Base-by-base conservation (phyloP, 2,113 vertebrate genomes). In the Oncorhynchus keta region DNA sequence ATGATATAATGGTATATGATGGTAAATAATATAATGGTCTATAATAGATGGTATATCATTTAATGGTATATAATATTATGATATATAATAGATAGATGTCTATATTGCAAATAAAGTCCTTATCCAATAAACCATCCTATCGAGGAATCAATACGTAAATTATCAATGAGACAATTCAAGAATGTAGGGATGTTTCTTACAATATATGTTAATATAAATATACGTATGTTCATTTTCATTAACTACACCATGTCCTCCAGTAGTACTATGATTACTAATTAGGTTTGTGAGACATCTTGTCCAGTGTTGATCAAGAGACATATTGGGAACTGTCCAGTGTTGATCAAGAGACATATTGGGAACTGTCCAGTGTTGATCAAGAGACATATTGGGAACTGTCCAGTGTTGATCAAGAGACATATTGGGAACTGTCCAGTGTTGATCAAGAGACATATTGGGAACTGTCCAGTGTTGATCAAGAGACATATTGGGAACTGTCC, bases 321-420 rank as follows among this genome's bases (percentile, higher is more conserved):
- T 30, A 3, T 30, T 30, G 28, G 30, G 30, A 1, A 4, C 30
- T 30, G 30, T 30, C 30, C 30, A 1, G 30, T 30, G 49, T 39
- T 39, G 70, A 14, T 73, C 28, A 59, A 78, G 70, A 61, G 79
- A 76, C 30, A 30, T 30, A 3, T 30, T 30, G 30, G 30, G 28
- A 4, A 30, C 30, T 30, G 30, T 35, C 5, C 32, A 6, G 32
- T 39, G 35, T 26, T 16, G 14, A 14, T 30, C 65, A 7, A 7
- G 5, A 5, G 6, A 35, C 35, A 7, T 35, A 3, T 30, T 30
- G 30, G n/a, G 49, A 0, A 16, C 72, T 70, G 30, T 55, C 70
- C 32, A 16, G 49, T 32, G 49, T 39, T 39, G 70, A 14, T 73
- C 22, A 59, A 78, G 70, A 65, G 77, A 76, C 30, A 30, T 30